Conservation (phyloP, 2,888 invertebrate species). For the Netelia virgata region DNA sequence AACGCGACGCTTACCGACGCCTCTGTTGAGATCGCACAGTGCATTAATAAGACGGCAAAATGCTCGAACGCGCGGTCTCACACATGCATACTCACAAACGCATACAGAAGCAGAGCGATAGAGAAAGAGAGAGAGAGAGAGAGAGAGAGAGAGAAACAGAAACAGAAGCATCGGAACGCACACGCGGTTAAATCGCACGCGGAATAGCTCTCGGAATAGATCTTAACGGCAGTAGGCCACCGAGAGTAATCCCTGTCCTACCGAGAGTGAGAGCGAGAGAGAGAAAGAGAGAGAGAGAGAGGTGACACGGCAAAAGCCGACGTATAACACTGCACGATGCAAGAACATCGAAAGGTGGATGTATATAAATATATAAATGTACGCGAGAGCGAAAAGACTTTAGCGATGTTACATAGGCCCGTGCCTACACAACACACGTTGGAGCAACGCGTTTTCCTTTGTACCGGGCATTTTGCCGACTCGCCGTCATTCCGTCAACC, state of each 20-base stretch:
- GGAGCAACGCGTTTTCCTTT: constrained; percentile 60
- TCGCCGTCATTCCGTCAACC: constrained; percentile 28
- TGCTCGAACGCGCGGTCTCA: constrained; percentile 50
- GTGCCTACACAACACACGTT: constrained; percentile 9
- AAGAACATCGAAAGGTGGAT: constrained; percentile 14
- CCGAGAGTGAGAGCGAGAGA: neutral
- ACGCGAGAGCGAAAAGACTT: constrained; percentile 27
- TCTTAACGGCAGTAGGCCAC: constrained; percentile 74
- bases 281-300: neutral
- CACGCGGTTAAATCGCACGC: constrained; percentile 64
- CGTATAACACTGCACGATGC: constrained; percentile 5
- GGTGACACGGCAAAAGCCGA: constrained; percentile 31
- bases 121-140: neutral
- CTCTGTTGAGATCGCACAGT: constrained; percentile 42
- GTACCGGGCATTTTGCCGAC: constrained; percentile 58
- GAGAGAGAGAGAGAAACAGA: neutral
- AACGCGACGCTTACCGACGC: constrained; percentile 52
- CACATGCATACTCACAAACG: neutral
- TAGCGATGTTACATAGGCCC: constrained; percentile 27
- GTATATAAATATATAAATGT: constrained; percentile 1
- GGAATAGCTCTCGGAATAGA: constrained; percentile 75
- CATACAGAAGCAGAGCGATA: neutral
- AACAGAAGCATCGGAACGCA: constrained; percentile 52
- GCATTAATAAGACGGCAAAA: constrained; percentile 79
- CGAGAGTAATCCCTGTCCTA: constrained; percentile 62